These are phyloP conservation scores for Meles meles DNA, from an alignment of 2,113 vertebrate species.

Conservation along the genomic window DNA sequence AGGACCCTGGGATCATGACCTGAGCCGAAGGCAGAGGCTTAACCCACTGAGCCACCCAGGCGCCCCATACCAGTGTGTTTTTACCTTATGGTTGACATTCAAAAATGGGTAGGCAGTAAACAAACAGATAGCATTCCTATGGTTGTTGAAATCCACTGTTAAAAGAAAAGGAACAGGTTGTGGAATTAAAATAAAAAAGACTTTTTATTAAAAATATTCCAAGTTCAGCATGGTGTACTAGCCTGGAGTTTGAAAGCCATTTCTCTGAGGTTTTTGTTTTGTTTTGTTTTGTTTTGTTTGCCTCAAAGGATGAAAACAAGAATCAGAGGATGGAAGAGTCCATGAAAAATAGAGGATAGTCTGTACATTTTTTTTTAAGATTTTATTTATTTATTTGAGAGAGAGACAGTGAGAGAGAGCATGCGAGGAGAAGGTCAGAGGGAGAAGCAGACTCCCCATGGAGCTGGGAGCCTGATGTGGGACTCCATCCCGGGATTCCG, in stretches of 20 bases:
- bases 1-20: too few species aligned
- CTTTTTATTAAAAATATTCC: background rate
- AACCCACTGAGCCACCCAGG: too few species aligned
- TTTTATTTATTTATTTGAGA: too few species aligned
- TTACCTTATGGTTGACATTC: background rate
- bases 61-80: background rate
- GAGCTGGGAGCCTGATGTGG: too few species aligned
- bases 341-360: background rate
- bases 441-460: too few species aligned
- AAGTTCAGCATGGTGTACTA: background rate
- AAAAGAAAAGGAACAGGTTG: background rate
- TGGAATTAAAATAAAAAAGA: conserved; percentile 21
- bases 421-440: too few species aligned
- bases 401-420: too few species aligned
- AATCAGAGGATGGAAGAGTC: background rate
- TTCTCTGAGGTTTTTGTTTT: background rate
- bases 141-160: background rate
- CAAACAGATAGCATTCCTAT: background rate
- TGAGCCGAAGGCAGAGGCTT: too few species aligned
- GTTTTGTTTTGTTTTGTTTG: background rate
- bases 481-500: too few species aligned
- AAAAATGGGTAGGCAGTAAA: background rate
- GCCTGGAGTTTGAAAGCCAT: background rate
- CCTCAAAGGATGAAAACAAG: conserved; percentile 17
- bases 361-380: background rate